phyloP scores from a whole-genome alignment of 2,797 vertebrate genomes.

The Falco concolor region DNA sequence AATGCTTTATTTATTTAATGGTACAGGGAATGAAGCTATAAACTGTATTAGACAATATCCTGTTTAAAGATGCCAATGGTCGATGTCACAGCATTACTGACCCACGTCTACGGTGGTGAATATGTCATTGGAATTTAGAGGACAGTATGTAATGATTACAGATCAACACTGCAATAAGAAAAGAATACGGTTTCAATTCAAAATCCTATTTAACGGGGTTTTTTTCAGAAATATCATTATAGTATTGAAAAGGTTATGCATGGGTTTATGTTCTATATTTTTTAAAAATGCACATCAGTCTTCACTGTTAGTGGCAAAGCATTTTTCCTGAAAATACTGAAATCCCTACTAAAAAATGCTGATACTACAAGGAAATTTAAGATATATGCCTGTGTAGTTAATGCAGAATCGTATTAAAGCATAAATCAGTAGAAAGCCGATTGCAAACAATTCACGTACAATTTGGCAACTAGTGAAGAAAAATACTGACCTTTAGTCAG shows the following conservation, averaged over 20 bases:
- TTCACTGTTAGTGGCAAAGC: background rate
- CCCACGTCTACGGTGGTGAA: background rate
- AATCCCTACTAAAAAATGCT: constrained; percentile 15
- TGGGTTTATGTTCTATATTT: background rate
- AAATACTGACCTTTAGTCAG: background rate
- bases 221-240: background rate
- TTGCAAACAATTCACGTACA: constrained; percentile 30
- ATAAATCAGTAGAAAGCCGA: background rate
- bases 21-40: constrained; percentile 67
- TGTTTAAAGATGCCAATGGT: constrained; percentile 61
- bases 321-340: background rate
- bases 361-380: background rate
- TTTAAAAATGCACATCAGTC: background rate
- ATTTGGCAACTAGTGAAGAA: constrained; percentile 18
- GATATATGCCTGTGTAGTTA: background rate
- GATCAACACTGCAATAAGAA: background rate
- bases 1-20: constrained; percentile 80
- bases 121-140: constrained; percentile 27
- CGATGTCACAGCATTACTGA: constrained; percentile 42
- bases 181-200: background rate
- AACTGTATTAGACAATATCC: constrained; percentile 67
- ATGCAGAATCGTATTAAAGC: constrained; percentile 30
- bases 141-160: background rate
- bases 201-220: background rate
- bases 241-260: background rate